Percentiles rank a stretch among this genome's conserved stretches.
phyloP scores from a whole-genome alignment of 23 tunicate species.

The Clavelina lepadiformis region DNA sequence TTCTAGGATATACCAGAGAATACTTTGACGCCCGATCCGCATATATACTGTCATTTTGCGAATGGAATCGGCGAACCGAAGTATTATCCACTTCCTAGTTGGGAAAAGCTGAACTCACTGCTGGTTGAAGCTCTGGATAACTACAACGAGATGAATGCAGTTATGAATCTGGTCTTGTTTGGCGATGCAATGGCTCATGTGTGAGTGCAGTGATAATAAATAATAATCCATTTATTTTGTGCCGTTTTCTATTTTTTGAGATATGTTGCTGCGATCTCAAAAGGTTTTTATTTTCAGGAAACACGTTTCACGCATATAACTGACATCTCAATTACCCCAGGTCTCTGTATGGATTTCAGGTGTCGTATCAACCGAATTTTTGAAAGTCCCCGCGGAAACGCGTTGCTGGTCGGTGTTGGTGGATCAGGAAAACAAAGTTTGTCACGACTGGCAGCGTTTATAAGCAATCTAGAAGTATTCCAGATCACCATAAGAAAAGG shows the following conservation, averaged over 20 bases:
- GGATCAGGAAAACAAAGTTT: slow-evolving; percentile 97
- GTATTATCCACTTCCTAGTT: slow-evolving; percentile 53
- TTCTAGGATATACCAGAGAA: slow-evolving; percentile 33
- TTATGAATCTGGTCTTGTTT: slow-evolving; percentile 89
- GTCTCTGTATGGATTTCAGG: too few species aligned
- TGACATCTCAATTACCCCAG: too few species aligned
- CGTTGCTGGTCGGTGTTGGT: slow-evolving; percentile 95
- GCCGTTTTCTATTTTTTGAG: too few species aligned
- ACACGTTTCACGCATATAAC: too few species aligned
- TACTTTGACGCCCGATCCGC: slow-evolving; percentile 56
- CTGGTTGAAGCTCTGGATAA: slow-evolving; percentile 87
- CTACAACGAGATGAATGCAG: slow-evolving; percentile 97
- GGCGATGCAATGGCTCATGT: slow-evolving; percentile 97
- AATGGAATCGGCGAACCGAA: slow-evolving; percentile 97
- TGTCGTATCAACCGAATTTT: slow-evolving; percentile 96
- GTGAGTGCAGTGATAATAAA: too few species aligned
- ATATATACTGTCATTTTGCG: slow-evolving; percentile 90
- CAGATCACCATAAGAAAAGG: slow-evolving; percentile 96
- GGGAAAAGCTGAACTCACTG: slow-evolving; percentile 73
- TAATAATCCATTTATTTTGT: too few species aligned
- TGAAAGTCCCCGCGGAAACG: slow-evolving; percentile 94
- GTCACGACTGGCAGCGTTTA: slow-evolving; percentile 93
- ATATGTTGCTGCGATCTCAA: too few species aligned
- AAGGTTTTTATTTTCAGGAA: too few species aligned
- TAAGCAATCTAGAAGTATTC: slow-evolving; percentile 93